A percentile compares a stretch with the other conserved stretches of the same genome.
These are phyloP conservation scores for Eira barbara DNA, from an alignment of 2,113 vertebrate species.

Conservation along the genomic window DNA sequence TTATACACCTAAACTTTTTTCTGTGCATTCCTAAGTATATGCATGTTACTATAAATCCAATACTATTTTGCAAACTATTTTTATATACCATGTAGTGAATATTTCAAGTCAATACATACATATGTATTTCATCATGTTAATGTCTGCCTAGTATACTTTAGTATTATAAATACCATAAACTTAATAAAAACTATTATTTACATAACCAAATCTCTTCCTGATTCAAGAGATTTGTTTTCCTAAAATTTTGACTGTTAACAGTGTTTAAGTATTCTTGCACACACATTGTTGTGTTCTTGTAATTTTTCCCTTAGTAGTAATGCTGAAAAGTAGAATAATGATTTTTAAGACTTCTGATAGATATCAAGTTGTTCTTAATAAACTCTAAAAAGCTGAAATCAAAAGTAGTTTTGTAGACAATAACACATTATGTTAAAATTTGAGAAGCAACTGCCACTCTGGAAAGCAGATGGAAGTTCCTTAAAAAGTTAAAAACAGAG, in stretches of 20 bases:
- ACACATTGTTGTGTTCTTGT: background rate
- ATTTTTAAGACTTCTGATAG: background rate
- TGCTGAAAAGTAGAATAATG: background rate
- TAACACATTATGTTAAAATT: slow-evolving; percentile 27
- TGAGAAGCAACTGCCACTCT: background rate
- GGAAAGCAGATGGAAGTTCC: background rate
- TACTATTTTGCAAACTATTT: slow-evolving; percentile 12
- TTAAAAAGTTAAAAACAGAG: background rate
- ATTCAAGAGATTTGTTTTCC: background rate
- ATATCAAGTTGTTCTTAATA: background rate
- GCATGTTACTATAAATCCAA: background rate
- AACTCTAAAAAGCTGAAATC: background rate
- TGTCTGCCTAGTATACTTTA: background rate
- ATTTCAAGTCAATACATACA: background rate
- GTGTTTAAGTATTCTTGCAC: background rate
- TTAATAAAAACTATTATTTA: background rate
- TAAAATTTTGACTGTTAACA: slow-evolving; percentile 13
- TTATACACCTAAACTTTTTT: background rate
- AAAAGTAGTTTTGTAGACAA: background rate
- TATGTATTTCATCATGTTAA: background rate
- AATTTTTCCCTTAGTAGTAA: background rate
- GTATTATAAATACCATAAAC: background rate
- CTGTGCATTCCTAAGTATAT: background rate
- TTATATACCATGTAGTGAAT: background rate
- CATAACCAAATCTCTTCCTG: background rate